Evolutionary conservation across 2,797 vertebrate genomes (phyloP), one percentile per base, ranked within the genome.

Genomic region (Pteropus rufus): DNA sequence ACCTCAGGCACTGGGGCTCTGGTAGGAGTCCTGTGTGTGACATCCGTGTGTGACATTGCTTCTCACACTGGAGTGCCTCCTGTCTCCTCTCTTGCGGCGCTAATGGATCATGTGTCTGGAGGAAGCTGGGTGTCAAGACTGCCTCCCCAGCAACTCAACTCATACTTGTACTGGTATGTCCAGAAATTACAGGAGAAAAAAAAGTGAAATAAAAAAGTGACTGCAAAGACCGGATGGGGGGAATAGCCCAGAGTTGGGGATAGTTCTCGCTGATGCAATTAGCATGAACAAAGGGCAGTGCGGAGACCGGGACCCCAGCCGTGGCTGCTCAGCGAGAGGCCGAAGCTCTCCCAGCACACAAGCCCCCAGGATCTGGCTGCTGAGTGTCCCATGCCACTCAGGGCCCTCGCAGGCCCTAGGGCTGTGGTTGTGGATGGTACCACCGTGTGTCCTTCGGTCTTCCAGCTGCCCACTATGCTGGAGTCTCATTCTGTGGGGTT

Each of bases 111-210:
- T 54, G 44, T 94, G 49, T 86, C 41, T 96, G 81, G 83, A 70
- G 90, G 52, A 95, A 93, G 65, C 0, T 36, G 73, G 80, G 72
- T 16, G 70, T 58, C 46, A 93, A 81, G 44, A 85, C 31, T 85
- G 67, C 24, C 36, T 92, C 60, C 82, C 36, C 65, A 73, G 86
- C 70, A 70, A 60, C 46, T 92, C 41, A 54, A 60, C 76, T 91
- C n/a, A 9, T 31, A 70, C 23, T 67, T 84, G 54, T 69, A 91
- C 44, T 94, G 39, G 10, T 67, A 31, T 87, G 76, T 94, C 83
- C 86, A 96, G 91, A 97, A 89, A 93, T 94, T 75, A 93, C 18
- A 92, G 18, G 69, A 79, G 26, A 76, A 10, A 80, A 95, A 87
- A 93, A 91, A 77, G 4, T 36, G 73, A 94, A 96, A 95, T 75